Base-by-base conservation (phyloP, 2,113 vertebrate genomes). In the Melanocharis versteri region DNA sequence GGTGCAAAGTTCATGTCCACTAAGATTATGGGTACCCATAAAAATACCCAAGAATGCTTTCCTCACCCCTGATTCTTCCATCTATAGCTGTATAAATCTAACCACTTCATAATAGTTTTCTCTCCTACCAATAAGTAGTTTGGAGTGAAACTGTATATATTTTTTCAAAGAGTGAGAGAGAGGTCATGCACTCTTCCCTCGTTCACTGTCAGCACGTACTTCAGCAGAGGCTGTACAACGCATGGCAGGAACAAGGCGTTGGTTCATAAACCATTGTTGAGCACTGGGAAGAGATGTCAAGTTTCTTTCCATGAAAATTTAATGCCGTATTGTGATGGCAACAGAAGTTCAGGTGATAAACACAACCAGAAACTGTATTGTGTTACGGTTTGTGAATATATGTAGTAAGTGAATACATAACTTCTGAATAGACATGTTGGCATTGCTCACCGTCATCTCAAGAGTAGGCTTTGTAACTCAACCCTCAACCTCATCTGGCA, bases 291-390 rank as follows among this genome's bases (percentile, higher is more conserved):
- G 21, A 89, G 17, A 80, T 54, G 72, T 78, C 65, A 83, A 64
- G 61, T 39, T 39, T 30, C 81, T 93, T 89, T 69, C 51, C 48
- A 89, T 58, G 28, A 93, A 95, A 97, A 96, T 62, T 77, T 80
- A 93, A 53, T 71, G 51, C 13, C 19, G 30, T 39, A 90, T 79
- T 95, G 40, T 10, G 30, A 82, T 45, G 72, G 51, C 69, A 91
- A 83, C 39, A 94, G 53, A 90, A 89, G 87, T 93, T 69, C 33
- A 70, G 57, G 37, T 86, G 83, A 79, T 44, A 70, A 85, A 83
- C 4, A 39, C 45, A 56, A 15, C 22, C 15, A 75, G 45, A 51
- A 72, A 72, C 10, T 22, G 2, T 47, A 27, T 4, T 62, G 10
- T 35, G 10, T 33, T 64, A 26, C 4, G 54, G 15, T 30, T n/a